These are phyloP conservation scores for Xylota segnis DNA, from an alignment of 2,888 invertebrate species.

Conservation along the genomic window DNA sequence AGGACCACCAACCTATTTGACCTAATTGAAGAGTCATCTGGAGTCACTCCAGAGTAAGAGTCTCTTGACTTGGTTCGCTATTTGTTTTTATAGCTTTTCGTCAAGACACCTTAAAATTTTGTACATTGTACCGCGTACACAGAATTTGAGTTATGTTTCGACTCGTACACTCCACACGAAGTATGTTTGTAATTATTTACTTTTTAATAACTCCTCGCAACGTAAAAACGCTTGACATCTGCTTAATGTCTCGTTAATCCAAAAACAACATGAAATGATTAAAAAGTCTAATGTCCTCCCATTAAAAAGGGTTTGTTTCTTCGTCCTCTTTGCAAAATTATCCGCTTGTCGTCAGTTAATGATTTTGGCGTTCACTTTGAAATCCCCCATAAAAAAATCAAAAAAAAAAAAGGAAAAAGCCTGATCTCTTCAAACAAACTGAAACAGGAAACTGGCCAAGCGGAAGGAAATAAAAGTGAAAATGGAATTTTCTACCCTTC, in stretches of 20 bases:
- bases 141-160: background rate
- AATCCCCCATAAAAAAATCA: background rate
- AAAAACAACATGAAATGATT: constrained; percentile 30
- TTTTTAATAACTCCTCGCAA: constrained; percentile 5
- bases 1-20: no score
- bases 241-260: constrained; percentile 28
- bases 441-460: constrained; percentile 27
- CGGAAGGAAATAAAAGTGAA: constrained; percentile 50
- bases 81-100: background rate
- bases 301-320: constrained; percentile 26
- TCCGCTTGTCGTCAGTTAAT: constrained; percentile 39
- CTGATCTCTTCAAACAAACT: constrained; percentile 6
- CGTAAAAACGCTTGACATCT: constrained; percentile 23
- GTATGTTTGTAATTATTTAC: constrained; percentile 11
- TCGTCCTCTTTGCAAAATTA: constrained; percentile 26
- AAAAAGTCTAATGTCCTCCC: constrained; percentile 22
- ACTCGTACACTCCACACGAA: background rate
- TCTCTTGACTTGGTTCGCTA: no score
- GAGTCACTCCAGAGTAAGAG: no score
- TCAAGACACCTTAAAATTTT: background rate
- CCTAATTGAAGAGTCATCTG: no score
- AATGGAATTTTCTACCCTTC: constrained; percentile 33
- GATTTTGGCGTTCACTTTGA: constrained; percentile 31
- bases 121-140: background rate
- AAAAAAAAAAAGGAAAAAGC: background rate